Evolutionary conservation across 2,113 vertebrate species (phyloP), one percentile per base, ranked within the genome.

Genomic region (Tupaia chinensis): DNA sequence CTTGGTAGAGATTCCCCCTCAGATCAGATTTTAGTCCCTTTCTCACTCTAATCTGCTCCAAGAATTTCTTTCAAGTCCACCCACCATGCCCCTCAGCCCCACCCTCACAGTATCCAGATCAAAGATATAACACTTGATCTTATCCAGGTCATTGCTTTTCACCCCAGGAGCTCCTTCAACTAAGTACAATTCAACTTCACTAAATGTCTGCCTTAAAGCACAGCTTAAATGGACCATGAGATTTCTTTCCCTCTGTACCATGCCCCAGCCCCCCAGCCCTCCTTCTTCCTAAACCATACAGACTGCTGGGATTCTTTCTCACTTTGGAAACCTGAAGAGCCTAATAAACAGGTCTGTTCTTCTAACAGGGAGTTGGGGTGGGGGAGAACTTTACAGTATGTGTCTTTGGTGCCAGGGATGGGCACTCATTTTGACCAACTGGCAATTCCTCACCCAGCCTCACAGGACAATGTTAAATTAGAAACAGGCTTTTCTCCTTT

Each of bases 81-180:
- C 29, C 90, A 93, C 53, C 4, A 54, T 29, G 34, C 4, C 32
- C 13, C 58, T 90, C 85, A 85, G 44, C 17, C 63, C 65, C 32
- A 34, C 91, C 63, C 34, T 78, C 78, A 91, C 23, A 93, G 60
- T 82, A 82, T 65, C 63, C 34, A 85, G 54, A 90, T 81, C 44
- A 95, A 95, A 95, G 56, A 92, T 69, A 86, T 80, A 90, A 78
- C 68, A 92, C 80, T 97, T 87, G 88, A 94, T 95, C n/a, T 94
- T 95, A 80, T 27, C 34, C 63, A 95, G 69, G 80, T 94, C 94
- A 92, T 86, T 95, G 90, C n/a, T 95, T 96, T 93, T 91, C 22
- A 91, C 84, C 44, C 15, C 7, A 81, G 74, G 79, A 97, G 58
- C 73, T 90, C 56, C 87, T 96, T 87, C 92, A 93, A 76, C 77